Evolutionary conservation across 2,888 invertebrate species (phyloP).

Genomic region (Trimorus sp.): DNA sequence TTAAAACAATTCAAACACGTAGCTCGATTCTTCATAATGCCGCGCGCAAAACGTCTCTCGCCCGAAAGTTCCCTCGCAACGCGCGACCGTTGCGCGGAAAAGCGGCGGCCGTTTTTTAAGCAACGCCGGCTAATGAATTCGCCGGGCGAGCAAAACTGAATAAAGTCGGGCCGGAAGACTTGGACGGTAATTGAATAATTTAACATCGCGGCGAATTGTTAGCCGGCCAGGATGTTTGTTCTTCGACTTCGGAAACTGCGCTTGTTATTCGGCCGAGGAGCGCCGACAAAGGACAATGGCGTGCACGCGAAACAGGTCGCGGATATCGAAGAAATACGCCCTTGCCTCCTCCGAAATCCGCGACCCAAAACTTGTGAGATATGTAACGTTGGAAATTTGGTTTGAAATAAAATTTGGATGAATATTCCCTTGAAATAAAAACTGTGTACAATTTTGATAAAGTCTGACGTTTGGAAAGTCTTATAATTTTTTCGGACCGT

Average conservation of each 20-base stretch:
- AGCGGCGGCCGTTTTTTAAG: conserved; percentile 14
- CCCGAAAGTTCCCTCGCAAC: conserved; percentile 15
- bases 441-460: no score
- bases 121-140: conserved; percentile 46
- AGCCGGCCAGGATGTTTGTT: conserved; percentile 49
- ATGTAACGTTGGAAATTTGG: conserved; percentile 53
- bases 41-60: background rate
- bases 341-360: conserved; percentile 45
- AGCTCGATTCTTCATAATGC: conserved; percentile 9
- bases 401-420: conserved; percentile 53
- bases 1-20: no score
- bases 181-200: conserved; percentile 53
- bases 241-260: conserved; percentile 51
- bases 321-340: conserved; percentile 44
- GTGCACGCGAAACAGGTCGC: conserved; percentile 29
- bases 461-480: no score
- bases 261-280: conserved; percentile 37
- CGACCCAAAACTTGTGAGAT: conserved; percentile 55
- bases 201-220: conserved; percentile 43
- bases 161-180: conserved; percentile 41
- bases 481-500: no score
- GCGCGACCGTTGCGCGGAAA: conserved; percentile 20
- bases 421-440: no score
- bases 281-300: conserved; percentile 16
- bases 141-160: conserved; percentile 33